Conservation (phyloP, 2,888 invertebrate genomes). For the Troides oblongomaculatus region DNA sequence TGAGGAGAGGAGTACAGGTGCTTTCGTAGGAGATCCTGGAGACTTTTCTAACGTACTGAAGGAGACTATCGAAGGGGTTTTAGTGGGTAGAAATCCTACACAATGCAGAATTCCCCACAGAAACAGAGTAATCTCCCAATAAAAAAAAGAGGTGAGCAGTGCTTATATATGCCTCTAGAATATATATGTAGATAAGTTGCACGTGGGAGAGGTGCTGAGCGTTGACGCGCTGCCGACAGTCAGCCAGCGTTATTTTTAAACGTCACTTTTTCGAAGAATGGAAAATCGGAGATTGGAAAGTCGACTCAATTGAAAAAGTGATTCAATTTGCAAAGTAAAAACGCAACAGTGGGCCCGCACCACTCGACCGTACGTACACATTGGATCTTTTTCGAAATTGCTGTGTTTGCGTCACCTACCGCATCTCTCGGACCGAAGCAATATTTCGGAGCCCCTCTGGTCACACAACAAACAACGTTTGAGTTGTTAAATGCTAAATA, state of each 20-base stretch:
- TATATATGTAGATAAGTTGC: not conserved
- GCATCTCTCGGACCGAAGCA: slow-evolving; percentile 2
- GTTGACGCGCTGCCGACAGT: slow-evolving; percentile 29
- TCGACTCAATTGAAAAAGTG: slow-evolving; percentile 36
- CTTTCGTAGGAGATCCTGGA: too few relatives aligned
- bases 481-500: slow-evolving; percentile 6
- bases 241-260: slow-evolving; percentile 34
- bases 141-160: too few relatives aligned
- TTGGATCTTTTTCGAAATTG: slow-evolving; percentile 2
- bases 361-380: slow-evolving; percentile 7
- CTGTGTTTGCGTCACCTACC: slow-evolving; percentile 11
- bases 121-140: too few relatives aligned
- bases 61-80: too few relatives aligned
- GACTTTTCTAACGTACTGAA: too few relatives aligned
- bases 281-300: slow-evolving; percentile 37
- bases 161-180: too few relatives aligned
- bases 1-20: too few relatives aligned
- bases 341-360: slow-evolving; percentile 7
- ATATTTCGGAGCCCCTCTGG: slow-evolving; percentile 6
- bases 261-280: slow-evolving; percentile 33
- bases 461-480: slow-evolving; percentile 9
- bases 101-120: too few relatives aligned
- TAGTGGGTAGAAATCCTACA: too few relatives aligned
- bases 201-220: slow-evolving; percentile 44
- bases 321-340: slow-evolving; percentile 25